These are phyloP conservation scores for Chromobotia macracanthus DNA, from an alignment of 2,797 vertebrate species.

Conservation along the genomic window DNA sequence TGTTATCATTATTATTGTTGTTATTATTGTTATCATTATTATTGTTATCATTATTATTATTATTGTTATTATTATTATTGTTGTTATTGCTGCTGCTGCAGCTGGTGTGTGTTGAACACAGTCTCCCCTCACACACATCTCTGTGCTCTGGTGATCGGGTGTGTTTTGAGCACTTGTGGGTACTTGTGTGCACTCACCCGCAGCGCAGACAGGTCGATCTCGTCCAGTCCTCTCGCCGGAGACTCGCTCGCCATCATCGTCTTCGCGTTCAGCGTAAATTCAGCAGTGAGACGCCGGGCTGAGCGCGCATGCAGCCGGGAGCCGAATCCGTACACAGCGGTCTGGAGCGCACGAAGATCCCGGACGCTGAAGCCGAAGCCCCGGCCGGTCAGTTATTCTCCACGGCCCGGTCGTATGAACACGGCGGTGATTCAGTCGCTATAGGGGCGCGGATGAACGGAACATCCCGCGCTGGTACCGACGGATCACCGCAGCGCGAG, in stretches of 20 bases:
- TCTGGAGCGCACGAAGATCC: slow-evolving; percentile 43
- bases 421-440: slow-evolving; percentile 64
- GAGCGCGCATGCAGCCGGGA: slow-evolving; percentile 55
- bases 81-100: no score
- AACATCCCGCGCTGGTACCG: slow-evolving; percentile 71
- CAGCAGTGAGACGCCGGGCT: slow-evolving; percentile 44
- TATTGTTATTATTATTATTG: no score
- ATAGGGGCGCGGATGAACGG: slow-evolving; percentile 70
- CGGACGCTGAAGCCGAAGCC: slow-evolving; percentile 30
- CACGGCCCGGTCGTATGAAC: slow-evolving; percentile 34
- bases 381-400: slow-evolving; percentile 22
- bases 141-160: no score
- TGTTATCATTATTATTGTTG: no score
- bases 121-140: no score
- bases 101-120: no score
- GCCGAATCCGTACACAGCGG: no score
- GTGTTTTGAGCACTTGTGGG: no score
- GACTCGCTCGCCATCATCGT: slow-evolving; percentile 96
- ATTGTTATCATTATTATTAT: no score
- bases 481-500: slow-evolving; percentile 64
- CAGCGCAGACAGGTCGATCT: slow-evolving; percentile 95
- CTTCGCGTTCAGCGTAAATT: slow-evolving; percentile 53
- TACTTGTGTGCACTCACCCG: slow-evolving; percentile 79
- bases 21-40: no score
- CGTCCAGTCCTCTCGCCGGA: slow-evolving; percentile 94